A percentile compares a stretch with the other conserved stretches of the same genome.
phyloP scores from a whole-genome alignment of 2,113 vertebrate species.

The Blennius ocellaris region DNA sequence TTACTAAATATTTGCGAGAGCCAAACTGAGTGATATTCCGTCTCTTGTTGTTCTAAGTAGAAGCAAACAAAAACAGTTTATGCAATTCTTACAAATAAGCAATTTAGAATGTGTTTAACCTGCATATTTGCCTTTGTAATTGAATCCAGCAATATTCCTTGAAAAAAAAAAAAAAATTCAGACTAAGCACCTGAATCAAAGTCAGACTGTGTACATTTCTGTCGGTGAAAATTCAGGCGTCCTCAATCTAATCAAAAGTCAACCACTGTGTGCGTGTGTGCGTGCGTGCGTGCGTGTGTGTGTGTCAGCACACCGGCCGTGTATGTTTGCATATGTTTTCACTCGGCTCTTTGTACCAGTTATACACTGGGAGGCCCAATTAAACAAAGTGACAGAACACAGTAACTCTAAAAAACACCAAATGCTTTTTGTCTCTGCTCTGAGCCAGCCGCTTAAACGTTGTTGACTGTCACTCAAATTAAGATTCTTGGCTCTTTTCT shows the following conservation, averaged over 20 bases:
- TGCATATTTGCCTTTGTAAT: constrained; percentile 16
- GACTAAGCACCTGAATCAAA: constrained; percentile 5
- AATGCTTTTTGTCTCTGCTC: constrained; percentile 6
- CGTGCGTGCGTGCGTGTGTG: constrained; percentile 9
- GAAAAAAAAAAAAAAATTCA: constrained; percentile 10
- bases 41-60: too few relatives aligned
- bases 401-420: constrained; percentile 52
- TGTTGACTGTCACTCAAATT: constrained; percentile 56
- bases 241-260: constrained; percentile 38
- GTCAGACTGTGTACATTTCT: constrained; percentile 6
- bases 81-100: too few relatives aligned
- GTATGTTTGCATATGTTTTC: constrained; percentile 62
- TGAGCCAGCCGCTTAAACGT: constrained; percentile 26
- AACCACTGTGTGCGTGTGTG: constrained; percentile 29
- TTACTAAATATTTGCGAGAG: too few relatives aligned
- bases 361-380: constrained; percentile 70
- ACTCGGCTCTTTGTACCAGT: constrained; percentile 58
- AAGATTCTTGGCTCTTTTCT: constrained; percentile 38
- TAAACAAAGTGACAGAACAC: constrained; percentile 76
- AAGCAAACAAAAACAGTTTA: too few relatives aligned
- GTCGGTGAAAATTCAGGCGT: constrained; percentile 15
- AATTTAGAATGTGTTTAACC: too few relatives aligned
- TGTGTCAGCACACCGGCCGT: constrained; percentile 24
- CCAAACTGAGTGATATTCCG: too few relatives aligned
- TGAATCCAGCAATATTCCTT: background rate